Conservation (phyloP, 2,113 vertebrate genomes). For the Platichthys stellatus region DNA sequence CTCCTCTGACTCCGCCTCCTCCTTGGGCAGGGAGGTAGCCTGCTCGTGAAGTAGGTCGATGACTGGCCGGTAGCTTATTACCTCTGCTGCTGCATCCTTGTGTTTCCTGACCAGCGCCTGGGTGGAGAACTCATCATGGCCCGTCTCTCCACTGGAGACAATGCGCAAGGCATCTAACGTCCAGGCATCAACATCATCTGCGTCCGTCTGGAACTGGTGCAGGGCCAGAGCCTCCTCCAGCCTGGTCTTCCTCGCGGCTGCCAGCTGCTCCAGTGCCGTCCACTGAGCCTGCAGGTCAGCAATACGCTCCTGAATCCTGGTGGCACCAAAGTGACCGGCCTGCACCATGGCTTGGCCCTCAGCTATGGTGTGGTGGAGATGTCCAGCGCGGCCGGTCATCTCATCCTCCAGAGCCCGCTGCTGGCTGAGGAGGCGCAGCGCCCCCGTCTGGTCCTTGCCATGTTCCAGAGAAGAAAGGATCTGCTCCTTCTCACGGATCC, state of each 20-base stretch:
- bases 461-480: constrained; percentile 92
- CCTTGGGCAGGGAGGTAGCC: constrained; percentile 81
- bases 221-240: constrained; percentile 90
- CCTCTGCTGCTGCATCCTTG: constrained; percentile 93
- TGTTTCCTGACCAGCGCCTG: constrained; percentile 96
- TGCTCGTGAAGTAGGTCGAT: constrained; percentile 92
- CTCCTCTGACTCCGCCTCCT: constrained; percentile 82
- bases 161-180: constrained; percentile 94
- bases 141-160: constrained; percentile 93
- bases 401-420: constrained; percentile 94
- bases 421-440: constrained; percentile 90
- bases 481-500: constrained; percentile 97
- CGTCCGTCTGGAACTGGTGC: constrained; percentile 94
- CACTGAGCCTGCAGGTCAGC: constrained; percentile 90
- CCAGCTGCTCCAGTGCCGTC: constrained; percentile 90
- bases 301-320: constrained; percentile 90
- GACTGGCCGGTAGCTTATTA: constrained; percentile 88
- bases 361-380: constrained; percentile 90
- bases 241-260: constrained; percentile 85
- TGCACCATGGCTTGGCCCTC: constrained; percentile 92
- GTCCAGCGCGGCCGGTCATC: constrained; percentile 90
- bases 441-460: constrained; percentile 92
- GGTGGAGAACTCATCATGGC: constrained; percentile 95
- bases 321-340: constrained; percentile 90
- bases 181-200: constrained; percentile 92